phyloP scores from a whole-genome alignment of 2,888 invertebrate species.

The Leucoptera coffeella region DNA sequence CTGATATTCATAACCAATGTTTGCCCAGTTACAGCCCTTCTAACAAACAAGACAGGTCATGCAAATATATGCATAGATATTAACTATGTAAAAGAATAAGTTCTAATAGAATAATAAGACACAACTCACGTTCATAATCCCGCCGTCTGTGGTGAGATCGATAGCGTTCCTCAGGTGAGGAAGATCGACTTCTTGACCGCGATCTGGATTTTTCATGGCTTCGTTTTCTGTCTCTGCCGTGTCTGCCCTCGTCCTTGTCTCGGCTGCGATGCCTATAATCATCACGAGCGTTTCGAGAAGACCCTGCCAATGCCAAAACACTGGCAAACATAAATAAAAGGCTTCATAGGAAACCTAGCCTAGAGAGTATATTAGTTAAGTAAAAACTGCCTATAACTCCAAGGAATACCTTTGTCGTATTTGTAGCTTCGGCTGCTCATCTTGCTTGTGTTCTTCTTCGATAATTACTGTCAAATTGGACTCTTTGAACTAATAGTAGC shows the following conservation, averaged over 20 bases:
- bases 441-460: neutral
- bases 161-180: constrained; percentile 13
- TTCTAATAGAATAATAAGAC: neutral
- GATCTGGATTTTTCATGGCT: constrained; percentile 18
- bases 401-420: constrained; percentile 31
- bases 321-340: constrained; percentile 61
- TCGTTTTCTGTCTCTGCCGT: constrained; percentile 11
- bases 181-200: constrained; percentile 11
- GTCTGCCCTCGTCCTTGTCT: constrained; percentile 13
- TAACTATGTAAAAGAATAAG: neutral
- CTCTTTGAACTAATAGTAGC: no score
- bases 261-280: constrained; percentile 31
- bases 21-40: no score
- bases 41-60: no score
- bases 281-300: constrained; percentile 52
- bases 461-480: no score
- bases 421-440: constrained; percentile 25
- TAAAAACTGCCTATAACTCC: constrained; percentile 8
- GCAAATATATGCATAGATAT: no score
- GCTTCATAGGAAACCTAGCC: constrained; percentile 8
- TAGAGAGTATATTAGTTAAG: neutral
- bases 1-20: no score
- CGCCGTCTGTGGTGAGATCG: constrained; percentile 8
- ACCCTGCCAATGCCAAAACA: constrained; percentile 72
- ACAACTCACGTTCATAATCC: constrained; percentile 11